Percentiles rank a stretch among this genome's conserved stretches.
These are phyloP conservation scores for Linnaemya tessellans DNA, from an alignment of 2,888 invertebrate genomes.

Conservation along the genomic window DNA sequence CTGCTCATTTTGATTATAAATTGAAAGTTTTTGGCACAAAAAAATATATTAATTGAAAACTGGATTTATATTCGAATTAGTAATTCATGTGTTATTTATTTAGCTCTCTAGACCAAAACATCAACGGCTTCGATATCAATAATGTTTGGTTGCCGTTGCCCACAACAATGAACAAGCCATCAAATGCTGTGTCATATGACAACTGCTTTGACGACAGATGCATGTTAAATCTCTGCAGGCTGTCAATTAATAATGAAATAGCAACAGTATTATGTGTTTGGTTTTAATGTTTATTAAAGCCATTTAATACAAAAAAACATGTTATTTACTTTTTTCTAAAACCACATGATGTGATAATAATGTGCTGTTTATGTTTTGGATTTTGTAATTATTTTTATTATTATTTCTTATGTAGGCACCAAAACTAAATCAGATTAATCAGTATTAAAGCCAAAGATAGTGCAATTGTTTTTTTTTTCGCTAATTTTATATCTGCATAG, in stretches of 20 bases:
- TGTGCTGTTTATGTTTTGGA: constrained; percentile 20
- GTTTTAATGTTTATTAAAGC: constrained; percentile 60
- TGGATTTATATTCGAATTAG: constrained; percentile 3
- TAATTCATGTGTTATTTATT: neutral
- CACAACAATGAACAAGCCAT: constrained; percentile 40
- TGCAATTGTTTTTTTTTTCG: neutral
- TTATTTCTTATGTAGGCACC: neutral
- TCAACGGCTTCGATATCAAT: constrained; percentile 18
- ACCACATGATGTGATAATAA: constrained; percentile 30
- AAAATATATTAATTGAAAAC: neutral
- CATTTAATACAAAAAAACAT: constrained; percentile 17
- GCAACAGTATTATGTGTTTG: neutral
- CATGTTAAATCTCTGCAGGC: constrained; percentile 35
- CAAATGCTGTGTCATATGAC: constrained; percentile 56
- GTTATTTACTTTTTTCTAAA: constrained; percentile 26
- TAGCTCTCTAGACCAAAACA: neutral
- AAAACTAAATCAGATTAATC: neutral
- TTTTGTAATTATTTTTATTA: neutral
- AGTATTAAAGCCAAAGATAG: neutral
- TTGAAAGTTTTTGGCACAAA: neutral
- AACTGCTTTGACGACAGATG: constrained; percentile 49
- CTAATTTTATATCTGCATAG: too few species aligned
- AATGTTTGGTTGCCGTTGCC: neutral
- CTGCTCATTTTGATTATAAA: too few species aligned
- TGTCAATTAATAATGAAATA: constrained; percentile 50